Evolutionary conservation across 2,113 vertebrate genomes (phyloP).

Genomic region (Lepisosteus oculatus): DNA sequence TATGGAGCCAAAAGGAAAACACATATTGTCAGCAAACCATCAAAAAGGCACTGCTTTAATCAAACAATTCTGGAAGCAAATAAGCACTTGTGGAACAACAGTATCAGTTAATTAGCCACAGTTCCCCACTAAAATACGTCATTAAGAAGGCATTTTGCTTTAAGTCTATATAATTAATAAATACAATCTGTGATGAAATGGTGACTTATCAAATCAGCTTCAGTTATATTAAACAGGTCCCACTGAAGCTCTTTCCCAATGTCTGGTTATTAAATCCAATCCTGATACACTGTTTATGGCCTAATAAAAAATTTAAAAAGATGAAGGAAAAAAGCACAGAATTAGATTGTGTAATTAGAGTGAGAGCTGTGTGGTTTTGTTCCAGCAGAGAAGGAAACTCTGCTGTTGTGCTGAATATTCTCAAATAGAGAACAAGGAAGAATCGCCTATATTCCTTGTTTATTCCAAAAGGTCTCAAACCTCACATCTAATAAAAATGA

Average conservation of each 20-base stretch:
- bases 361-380: constrained; percentile 69
- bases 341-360: constrained; percentile 71
- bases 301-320: constrained; percentile 57
- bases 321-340: constrained; percentile 57
- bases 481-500: constrained; percentile 70
- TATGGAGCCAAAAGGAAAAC: no score
- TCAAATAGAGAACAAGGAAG: constrained; percentile 28
- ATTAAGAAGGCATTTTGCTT: constrained; percentile 70
- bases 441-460: constrained; percentile 40
- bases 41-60: no score
- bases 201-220: constrained; percentile 73
- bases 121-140: constrained; percentile 64
- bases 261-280: constrained; percentile 64
- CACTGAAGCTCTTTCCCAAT: constrained; percentile 51
- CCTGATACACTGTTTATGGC: constrained; percentile 64
- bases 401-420: constrained; percentile 27
- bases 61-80: constrained; percentile 43
- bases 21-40: no score
- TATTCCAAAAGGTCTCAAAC: constrained; percentile 59
- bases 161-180: constrained; percentile 77
- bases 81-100: constrained; percentile 43
- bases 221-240: constrained; percentile 66
- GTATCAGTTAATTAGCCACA: constrained; percentile 66
- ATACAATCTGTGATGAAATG: constrained; percentile 74
- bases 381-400: constrained; percentile 51